phyloP scores from a whole-genome alignment of 2,888 invertebrate genomes.

The Limnephilus lunatus region DNA sequence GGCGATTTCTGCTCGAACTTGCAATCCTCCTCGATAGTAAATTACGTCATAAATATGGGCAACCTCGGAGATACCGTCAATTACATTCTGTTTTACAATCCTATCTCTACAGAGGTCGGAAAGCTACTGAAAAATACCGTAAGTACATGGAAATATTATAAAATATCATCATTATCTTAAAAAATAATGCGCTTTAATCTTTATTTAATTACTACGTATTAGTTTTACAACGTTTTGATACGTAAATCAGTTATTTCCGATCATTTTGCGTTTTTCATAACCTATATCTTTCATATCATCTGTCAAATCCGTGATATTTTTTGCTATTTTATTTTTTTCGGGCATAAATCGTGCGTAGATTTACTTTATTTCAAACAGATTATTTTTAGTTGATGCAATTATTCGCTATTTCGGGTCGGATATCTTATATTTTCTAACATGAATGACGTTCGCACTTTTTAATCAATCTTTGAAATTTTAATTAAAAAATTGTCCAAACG shows the following conservation, averaged over 20 bases:
- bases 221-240: neutral
- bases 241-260: neutral
- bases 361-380: neutral
- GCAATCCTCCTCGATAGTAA: neutral
- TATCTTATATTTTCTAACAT: too few relatives aligned
- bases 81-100: slow-evolving; percentile 73
- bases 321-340: neutral
- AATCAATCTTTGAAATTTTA: too few relatives aligned
- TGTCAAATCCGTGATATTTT: neutral
- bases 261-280: neutral
- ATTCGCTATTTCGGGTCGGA: too few relatives aligned
- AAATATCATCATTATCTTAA: slow-evolving; percentile 11
- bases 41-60: slow-evolving; percentile 68
- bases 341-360: neutral
- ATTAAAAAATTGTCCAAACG: too few relatives aligned
- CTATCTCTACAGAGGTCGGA: slow-evolving; percentile 69
- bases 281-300: neutral
- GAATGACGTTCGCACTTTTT: too few relatives aligned
- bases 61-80: slow-evolving; percentile 70
- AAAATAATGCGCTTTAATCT: slow-evolving; percentile 2
- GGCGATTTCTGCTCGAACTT: neutral
- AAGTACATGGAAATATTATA: slow-evolving; percentile 64
- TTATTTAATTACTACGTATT: slow-evolving; percentile 7
- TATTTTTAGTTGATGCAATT: neutral
- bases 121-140: slow-evolving; percentile 69